Percentiles rank a stretch among this genome's conserved stretches.
phyloP scores from a whole-genome alignment of 2,888 invertebrate genomes.

The Lamproptera curius region DNA sequence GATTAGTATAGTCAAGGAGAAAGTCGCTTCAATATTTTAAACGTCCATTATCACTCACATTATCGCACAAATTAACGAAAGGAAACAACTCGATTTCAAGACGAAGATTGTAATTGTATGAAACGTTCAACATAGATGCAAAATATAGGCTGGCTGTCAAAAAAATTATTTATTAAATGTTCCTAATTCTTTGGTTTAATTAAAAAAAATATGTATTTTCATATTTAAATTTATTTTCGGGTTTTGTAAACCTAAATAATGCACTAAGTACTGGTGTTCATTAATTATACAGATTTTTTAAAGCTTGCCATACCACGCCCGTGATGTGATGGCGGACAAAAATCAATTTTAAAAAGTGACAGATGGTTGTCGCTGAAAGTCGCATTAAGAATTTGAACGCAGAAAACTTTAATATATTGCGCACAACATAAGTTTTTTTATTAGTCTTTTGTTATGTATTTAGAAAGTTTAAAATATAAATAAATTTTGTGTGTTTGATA shows the following conservation, averaged over 20 bases:
- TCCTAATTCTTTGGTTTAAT: no score
- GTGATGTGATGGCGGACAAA: slow-evolving; percentile 61
- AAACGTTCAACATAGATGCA: no score
- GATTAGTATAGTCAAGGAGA: slow-evolving; percentile 32
- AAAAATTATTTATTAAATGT: no score
- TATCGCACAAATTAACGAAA: slow-evolving; percentile 45
- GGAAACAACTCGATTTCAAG: slow-evolving; percentile 22
- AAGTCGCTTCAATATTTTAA: slow-evolving; percentile 40
- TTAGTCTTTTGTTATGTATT: slow-evolving; percentile 1
- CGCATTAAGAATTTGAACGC: slow-evolving; percentile 12
- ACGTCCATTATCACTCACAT: slow-evolving; percentile 49
- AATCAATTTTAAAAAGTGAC: slow-evolving; percentile 73
- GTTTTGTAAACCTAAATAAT: no score
- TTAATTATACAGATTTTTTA: no score
- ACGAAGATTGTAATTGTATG: no score
- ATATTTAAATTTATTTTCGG: no score
- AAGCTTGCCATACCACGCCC: slow-evolving; percentile 29
- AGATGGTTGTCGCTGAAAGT: slow-evolving; percentile 24
- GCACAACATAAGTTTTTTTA: background rate
- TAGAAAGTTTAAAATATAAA: background rate
- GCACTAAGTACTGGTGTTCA: no score
- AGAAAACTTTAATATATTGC: slow-evolving; percentile 8
- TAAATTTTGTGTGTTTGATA: slow-evolving; percentile 17
- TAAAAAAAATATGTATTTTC: background rate
- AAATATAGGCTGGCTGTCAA: no score